Evolutionary conservation across 2,888 invertebrate species (phyloP).

Genomic region (Fragum sueziense): DNA sequence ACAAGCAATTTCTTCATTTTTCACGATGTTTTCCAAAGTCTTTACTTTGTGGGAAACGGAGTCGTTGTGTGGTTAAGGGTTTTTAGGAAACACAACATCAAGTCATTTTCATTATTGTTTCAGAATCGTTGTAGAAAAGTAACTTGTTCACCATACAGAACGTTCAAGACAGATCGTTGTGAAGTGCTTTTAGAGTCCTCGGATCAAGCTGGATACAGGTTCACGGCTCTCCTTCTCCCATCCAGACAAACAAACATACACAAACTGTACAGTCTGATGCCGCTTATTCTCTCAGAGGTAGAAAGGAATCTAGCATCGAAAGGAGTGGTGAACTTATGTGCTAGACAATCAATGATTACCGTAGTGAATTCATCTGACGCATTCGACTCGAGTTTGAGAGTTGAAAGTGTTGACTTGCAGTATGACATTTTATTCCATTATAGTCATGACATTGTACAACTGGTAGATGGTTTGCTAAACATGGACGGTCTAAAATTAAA

Average conservation of each 20-base stretch:
- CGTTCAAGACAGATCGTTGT: neutral
- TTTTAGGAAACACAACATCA: neutral
- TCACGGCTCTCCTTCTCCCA: neutral
- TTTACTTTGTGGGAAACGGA: no score
- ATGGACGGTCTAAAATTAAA: neutral
- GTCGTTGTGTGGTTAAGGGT: neutral
- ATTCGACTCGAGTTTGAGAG: neutral
- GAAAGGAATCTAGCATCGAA: neutral
- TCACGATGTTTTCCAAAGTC: no score
- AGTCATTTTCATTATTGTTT: neutral
- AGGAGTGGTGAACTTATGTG: neutral
- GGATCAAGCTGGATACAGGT: neutral
- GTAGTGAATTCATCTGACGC: neutral
- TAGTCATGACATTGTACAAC: neutral
- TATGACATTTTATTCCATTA: neutral
- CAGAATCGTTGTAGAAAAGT: slow-evolving; percentile 2
- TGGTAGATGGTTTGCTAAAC: neutral
- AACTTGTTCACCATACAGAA: neutral
- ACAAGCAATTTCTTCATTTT: neutral
- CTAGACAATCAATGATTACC: neutral
- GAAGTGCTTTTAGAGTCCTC: neutral
- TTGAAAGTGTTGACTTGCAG: neutral
- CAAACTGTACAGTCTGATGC: neutral
- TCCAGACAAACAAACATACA: neutral
- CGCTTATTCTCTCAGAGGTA: neutral